phyloP scores from a whole-genome alignment of 2,888 invertebrate genomes.

The Philhelius pedissequus region DNA sequence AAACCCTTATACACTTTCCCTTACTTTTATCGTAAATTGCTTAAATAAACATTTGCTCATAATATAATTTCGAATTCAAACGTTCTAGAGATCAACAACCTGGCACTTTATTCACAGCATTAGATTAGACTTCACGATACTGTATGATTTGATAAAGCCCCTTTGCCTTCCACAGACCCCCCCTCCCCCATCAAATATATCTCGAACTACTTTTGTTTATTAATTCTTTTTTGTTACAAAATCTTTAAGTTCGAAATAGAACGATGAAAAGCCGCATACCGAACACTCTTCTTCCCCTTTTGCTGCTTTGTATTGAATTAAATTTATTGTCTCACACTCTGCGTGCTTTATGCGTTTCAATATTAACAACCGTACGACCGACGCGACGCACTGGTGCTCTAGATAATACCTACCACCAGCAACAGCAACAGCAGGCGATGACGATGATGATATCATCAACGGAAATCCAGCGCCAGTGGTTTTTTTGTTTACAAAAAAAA shows the following conservation, averaged over 20 bases:
- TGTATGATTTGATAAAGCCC: constrained; percentile 21
- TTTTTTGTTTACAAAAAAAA: constrained; percentile 49
- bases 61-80: constrained; percentile 24
- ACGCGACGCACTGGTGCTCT: constrained; percentile 37
- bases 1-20: neutral
- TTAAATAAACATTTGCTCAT: constrained; percentile 35
- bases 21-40: constrained; percentile 25
- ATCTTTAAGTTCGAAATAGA: constrained; percentile 40
- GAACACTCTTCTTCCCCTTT: constrained; percentile 3
- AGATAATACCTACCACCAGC: constrained; percentile 37
- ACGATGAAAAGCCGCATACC: neutral
- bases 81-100: constrained; percentile 55
- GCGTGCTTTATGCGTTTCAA: constrained; percentile 45
- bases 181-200: no score
- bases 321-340: constrained; percentile 55
- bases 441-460: constrained; percentile 62
- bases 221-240: constrained; percentile 14
- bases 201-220: neutral
- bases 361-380: neutral
- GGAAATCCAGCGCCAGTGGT: constrained; percentile 53
- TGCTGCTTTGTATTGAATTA: constrained; percentile 28
- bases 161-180: neutral
- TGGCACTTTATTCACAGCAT: constrained; percentile 30
- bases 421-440: constrained; percentile 28
- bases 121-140: constrained; percentile 14